Base-by-base conservation (phyloP, 2,113 vertebrate species). In the Poeciliopsis prolifica region DNA sequence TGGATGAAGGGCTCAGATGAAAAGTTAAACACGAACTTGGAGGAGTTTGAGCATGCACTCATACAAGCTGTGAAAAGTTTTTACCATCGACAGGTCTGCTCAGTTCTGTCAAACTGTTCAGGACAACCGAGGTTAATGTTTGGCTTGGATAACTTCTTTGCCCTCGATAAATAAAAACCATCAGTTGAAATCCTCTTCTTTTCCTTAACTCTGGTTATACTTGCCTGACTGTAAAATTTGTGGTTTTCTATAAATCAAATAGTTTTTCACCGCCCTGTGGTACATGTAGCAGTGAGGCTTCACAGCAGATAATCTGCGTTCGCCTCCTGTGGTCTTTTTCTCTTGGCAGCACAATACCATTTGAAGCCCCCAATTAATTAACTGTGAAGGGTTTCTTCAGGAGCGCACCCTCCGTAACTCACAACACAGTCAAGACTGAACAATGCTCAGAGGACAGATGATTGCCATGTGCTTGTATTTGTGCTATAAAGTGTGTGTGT, bases 321-420 rank as follows among this genome's bases (percentile, higher is more conserved):
- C 68, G 71, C 30, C 75, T 68, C 61, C 63, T 33, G 68, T 75
- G 66, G 77, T 64, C 77, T 82, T 76, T 60, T 71, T 82, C 83
- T 73, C 66, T 51, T 61, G 74, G 80, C 75, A 75, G 81, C 64
- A 81, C 78, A 76, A 75, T 65, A 65, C 68, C 10, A 1, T 79
- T 80, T 79, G 75, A 84, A 75, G 81, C 75, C 62, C 48, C 74
- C 64, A 74, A 88, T 91, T 92, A 93, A 92, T 94, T 92, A 91
- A 87, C 80, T 86, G 68, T 80, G 81, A 80, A 82, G 86, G 77
- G 42, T 65, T 54, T 80, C 73, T 85, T 86, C 83, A 72, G 78
- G 84, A 30, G 71, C 72, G 24, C 74, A 33, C 76, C 22, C 69
- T 17, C 63, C 60, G 63, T 51, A 71, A 73, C 70, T 65, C 65